Conservation (phyloP, 2,113 vertebrate species). For the Chamaea fasciata region DNA sequence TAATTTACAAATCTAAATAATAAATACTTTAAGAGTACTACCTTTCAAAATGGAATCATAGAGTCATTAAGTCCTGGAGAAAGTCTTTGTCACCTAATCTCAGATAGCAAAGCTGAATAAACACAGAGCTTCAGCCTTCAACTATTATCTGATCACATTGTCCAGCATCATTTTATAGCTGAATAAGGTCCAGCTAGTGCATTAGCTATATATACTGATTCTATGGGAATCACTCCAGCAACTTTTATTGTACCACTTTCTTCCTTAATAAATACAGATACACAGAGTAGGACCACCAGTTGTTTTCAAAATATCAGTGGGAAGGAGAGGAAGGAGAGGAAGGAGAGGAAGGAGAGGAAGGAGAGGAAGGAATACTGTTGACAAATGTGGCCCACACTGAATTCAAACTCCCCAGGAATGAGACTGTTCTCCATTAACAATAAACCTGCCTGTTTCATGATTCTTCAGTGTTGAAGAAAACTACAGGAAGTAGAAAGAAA, state of each 20-base stretch:
- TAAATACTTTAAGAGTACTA: not conserved
- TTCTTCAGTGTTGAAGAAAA: not conserved
- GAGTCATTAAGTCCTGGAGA: slow-evolving; percentile 1
- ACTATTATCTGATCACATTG: slow-evolving; percentile 20
- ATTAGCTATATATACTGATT: slow-evolving; percentile 22
- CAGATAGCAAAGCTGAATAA: slow-evolving; percentile 43
- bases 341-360: not conserved
- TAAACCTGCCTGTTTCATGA: not conserved
- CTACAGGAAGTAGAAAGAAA: not conserved
- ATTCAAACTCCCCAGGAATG: not conserved
- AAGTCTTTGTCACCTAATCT: slow-evolving; percentile 26
- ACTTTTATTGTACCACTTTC: not conserved
- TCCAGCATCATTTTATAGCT: slow-evolving; percentile 31
- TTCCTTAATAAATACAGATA: not conserved
- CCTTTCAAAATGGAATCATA: slow-evolving; percentile 3
- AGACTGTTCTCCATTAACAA: not conserved
- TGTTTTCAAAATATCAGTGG: not conserved
- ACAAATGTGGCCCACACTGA: not conserved
- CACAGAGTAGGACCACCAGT: not conserved
- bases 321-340: not conserved
- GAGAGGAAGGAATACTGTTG: not conserved
- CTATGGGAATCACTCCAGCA: slow-evolving; percentile 6
- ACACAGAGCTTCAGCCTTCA: not conserved
- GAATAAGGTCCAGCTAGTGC: slow-evolving; percentile 34
- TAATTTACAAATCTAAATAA: not conserved